A percentile compares a stretch with the other conserved stretches of the same genome.
Evolutionary conservation across 2,888 invertebrate genomes (phyloP).

Genomic region (Timema cristinae): DNA sequence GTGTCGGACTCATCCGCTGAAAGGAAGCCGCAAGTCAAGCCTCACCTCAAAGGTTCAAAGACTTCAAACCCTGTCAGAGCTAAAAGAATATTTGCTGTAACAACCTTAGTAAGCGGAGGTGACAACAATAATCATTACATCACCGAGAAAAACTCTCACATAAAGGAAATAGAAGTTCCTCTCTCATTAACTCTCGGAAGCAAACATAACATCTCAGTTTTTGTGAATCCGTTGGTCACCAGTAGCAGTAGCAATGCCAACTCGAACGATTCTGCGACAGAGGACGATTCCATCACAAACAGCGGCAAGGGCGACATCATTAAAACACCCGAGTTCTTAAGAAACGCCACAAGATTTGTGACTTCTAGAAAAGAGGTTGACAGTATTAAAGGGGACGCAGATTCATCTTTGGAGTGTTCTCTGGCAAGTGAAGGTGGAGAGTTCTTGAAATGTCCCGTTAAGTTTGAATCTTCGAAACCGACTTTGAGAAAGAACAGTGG

Average conservation of each 20-base stretch:
- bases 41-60: slow-evolving; percentile 26
- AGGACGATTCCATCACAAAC: slow-evolving; percentile 38
- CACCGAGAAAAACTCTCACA: slow-evolving; percentile 43
- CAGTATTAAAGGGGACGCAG: slow-evolving; percentile 10
- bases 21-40: slow-evolving; percentile 22
- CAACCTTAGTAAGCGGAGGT: slow-evolving; percentile 45
- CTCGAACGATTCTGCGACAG: slow-evolving; percentile 43
- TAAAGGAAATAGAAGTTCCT: slow-evolving; percentile 50
- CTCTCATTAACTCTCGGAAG: slow-evolving; percentile 48
- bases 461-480: too few species aligned
- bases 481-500: slow-evolving; percentile 1
- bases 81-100: slow-evolving; percentile 52
- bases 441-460: background rate
- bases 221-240: slow-evolving; percentile 59
- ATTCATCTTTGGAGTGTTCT: background rate
- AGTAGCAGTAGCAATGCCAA: slow-evolving; percentile 40
- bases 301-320: slow-evolving; percentile 33
- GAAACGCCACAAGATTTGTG: slow-evolving; percentile 42
- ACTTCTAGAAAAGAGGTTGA: background rate
- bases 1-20: slow-evolving; percentile 45
- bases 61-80: slow-evolving; percentile 44
- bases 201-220: slow-evolving; percentile 57
- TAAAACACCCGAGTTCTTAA: slow-evolving; percentile 39
- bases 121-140: slow-evolving; percentile 47
- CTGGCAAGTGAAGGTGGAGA: slow-evolving; percentile 12